These are phyloP conservation scores for Mormoops blainvillei DNA, from an alignment of 2,113 vertebrate species.

Conservation along the genomic window DNA sequence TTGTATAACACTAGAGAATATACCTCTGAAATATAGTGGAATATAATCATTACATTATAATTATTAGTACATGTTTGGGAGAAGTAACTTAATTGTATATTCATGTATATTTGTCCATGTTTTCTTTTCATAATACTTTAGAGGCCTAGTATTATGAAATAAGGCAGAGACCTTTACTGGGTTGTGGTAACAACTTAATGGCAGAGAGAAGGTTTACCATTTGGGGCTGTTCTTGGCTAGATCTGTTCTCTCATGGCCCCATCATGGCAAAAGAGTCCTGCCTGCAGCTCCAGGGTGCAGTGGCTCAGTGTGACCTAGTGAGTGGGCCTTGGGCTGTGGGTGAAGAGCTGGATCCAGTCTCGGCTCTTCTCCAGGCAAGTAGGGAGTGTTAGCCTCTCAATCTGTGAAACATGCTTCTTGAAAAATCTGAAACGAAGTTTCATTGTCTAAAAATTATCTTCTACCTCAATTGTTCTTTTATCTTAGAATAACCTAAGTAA, in stretches of 20 bases:
- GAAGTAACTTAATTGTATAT: neutral
- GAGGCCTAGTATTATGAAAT: neutral
- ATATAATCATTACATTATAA: neutral
- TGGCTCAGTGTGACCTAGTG: neutral
- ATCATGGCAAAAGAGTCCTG: neutral
- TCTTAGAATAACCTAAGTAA: neutral
- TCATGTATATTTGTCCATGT: neutral
- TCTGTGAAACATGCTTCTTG: neutral
- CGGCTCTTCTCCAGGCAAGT: neutral
- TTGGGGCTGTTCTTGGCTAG: neutral
- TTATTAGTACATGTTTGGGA: neutral
- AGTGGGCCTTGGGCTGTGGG: neutral
- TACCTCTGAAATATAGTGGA: neutral
- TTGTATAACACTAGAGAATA: neutral
- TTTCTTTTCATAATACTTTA: neutral
- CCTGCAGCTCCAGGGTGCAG: too few relatives aligned
- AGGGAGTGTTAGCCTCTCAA: neutral
- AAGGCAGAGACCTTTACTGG: neutral
- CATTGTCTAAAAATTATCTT: neutral
- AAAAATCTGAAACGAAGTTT: neutral
- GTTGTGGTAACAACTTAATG: neutral
- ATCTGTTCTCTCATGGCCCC: neutral
- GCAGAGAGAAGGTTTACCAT: neutral
- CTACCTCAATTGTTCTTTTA: neutral
- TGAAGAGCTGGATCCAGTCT: neutral